A percentile compares a stretch with the other conserved stretches of the same genome.
phyloP scores from a whole-genome alignment of 2,797 vertebrate species.

The Astyanax mexicanus region DNA sequence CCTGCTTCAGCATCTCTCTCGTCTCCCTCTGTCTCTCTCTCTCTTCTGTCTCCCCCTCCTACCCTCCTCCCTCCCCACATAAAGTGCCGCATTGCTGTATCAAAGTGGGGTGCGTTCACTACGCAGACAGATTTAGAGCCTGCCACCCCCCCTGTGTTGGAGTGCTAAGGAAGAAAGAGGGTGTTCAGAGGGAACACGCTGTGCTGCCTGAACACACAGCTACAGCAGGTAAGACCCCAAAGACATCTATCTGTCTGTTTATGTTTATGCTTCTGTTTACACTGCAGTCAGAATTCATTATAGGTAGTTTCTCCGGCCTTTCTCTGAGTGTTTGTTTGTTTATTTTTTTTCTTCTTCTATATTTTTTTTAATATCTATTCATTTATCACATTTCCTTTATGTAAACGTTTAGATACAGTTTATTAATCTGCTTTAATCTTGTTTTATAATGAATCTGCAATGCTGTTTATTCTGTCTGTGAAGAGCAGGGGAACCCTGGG shows the following conservation, averaged over 20 bases:
- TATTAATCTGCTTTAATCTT: neutral
- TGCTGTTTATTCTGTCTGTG: neutral
- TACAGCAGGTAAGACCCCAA: conserved; percentile 46
- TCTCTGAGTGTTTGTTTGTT: too few relatives aligned
- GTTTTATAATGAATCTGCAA: neutral
- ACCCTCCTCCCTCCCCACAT: conserved; percentile 15
- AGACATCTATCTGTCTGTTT: conserved; percentile 12
- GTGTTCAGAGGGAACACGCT: conserved; percentile 29
- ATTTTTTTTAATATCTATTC: neutral
- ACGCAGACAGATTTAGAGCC: conserved; percentile 37
- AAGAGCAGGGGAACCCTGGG: conserved; percentile 9
- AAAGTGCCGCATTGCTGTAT: conserved; percentile 56
- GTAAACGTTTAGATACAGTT: neutral
- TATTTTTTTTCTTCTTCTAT: too few relatives aligned
- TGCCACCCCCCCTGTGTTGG: conserved; percentile 28
- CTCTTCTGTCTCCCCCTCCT: conserved; percentile 2
- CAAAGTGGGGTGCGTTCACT: conserved; percentile 49
- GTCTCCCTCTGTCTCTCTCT: conserved; percentile 9
- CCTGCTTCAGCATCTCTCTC: conserved; percentile 26
- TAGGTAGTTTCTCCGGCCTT: neutral
- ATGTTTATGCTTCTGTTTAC: neutral
- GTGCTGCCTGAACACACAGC: conserved; percentile 23
- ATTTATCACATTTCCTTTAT: too few relatives aligned
- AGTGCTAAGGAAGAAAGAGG: conserved; percentile 7
- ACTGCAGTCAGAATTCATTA: neutral